Percentiles rank a stretch among this genome's conserved stretches.
Evolutionary conservation across 2,888 invertebrate genomes (phyloP).

Genomic region (Dione juno): DNA sequence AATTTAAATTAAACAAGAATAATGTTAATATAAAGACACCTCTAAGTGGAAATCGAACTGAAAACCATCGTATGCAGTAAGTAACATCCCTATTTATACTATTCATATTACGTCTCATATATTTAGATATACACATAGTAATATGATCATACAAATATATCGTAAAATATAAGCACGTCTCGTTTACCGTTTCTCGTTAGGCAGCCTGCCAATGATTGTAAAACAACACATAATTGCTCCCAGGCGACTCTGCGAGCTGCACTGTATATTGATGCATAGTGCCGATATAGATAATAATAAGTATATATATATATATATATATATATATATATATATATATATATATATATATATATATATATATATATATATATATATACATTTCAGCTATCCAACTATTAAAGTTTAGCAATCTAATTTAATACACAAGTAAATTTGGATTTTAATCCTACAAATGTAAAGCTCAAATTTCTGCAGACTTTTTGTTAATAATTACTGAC

Average conservation of each 20-base stretch:
- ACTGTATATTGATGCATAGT: slow-evolving; percentile 6
- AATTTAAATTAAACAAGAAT: too few species aligned
- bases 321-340: too few species aligned
- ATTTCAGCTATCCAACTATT: too few species aligned
- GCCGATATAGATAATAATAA: slow-evolving; percentile 10
- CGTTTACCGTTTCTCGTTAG: slow-evolving; percentile 42
- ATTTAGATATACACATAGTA: slow-evolving; percentile 24
- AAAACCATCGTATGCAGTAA: too few species aligned
- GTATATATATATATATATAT: too few species aligned
- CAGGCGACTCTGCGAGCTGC: slow-evolving; percentile 22
- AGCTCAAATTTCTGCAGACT: background rate
- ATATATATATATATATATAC: too few species aligned
- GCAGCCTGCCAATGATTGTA: slow-evolving; percentile 45
- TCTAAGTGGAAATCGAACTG: too few species aligned
- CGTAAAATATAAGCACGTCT: slow-evolving; percentile 25
- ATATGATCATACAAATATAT: slow-evolving; percentile 28
- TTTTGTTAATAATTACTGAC: slow-evolving; percentile 19
- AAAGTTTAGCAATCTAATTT: background rate
- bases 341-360: too few species aligned
- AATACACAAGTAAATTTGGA: background rate
- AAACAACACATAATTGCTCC: slow-evolving; percentile 45
- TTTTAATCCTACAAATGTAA: background rate
- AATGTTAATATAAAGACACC: too few species aligned
- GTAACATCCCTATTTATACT: background rate
- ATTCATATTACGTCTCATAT: background rate